phyloP scores from a whole-genome alignment of 2,797 vertebrate species.

The Poeciliopsis gracilis region DNA sequence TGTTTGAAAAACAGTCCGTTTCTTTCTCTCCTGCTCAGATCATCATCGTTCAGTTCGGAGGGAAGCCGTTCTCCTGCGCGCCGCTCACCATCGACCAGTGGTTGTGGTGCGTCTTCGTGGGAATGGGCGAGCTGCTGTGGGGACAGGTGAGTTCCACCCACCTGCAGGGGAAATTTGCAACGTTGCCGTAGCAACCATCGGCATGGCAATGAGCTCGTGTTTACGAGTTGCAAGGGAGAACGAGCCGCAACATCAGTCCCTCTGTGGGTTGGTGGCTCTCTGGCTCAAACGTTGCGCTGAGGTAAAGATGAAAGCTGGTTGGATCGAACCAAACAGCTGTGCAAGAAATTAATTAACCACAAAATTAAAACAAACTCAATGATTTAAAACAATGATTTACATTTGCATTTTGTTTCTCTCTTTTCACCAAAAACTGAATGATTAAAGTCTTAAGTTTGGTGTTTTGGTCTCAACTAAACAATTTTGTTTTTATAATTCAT shows the following conservation, averaged over 20 bases:
- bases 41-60: constrained; percentile 94
- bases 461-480: no score
- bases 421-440: no score
- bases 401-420: no score
- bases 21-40: constrained; percentile 77
- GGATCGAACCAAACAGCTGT: not conserved
- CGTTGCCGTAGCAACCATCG: constrained; percentile 65
- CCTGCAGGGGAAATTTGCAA: constrained; percentile 34
- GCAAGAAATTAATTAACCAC: no score
- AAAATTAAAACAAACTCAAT: no score
- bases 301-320: constrained; percentile 4
- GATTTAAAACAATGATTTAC: no score
- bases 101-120: constrained; percentile 97
- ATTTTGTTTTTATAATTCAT: no score
- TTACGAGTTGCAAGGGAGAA: constrained; percentile 51
- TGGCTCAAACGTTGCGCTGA: constrained; percentile 4
- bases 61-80: constrained; percentile 95
- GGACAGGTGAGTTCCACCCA: constrained; percentile 86
- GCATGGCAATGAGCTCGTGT: constrained; percentile 74
- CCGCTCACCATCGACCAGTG: constrained; percentile 92
- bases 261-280: constrained; percentile 16
- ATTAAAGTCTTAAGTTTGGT: no score
- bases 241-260: constrained; percentile 59
- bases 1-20: not conserved
- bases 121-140: constrained; percentile 95